A percentile compares a stretch with the other conserved stretches of the same genome.
Evolutionary conservation across 2,797 vertebrate species (phyloP).

Genomic region (Lepus oiostolus): DNA sequence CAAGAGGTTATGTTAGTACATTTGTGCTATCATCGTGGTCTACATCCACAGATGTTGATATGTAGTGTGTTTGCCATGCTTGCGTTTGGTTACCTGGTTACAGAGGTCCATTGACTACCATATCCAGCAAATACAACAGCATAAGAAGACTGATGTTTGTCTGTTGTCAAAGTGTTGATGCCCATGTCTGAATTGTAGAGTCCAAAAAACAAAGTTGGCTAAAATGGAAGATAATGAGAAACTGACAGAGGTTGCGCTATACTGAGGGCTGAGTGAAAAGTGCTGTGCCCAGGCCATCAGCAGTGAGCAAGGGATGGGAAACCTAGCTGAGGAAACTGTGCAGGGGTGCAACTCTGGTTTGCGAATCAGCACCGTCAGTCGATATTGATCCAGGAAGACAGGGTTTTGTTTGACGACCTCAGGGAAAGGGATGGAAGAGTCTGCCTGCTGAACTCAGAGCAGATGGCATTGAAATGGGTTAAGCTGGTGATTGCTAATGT

Average conservation of each 20-base stretch:
- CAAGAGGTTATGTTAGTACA: neutral
- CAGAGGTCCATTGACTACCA: neutral
- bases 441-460: rapidly evolving
- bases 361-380: neutral
- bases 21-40: neutral
- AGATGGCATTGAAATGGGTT: neutral
- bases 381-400: neutral
- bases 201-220: neutral
- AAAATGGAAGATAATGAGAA: neutral
- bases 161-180: neutral
- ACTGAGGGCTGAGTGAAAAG: neutral
- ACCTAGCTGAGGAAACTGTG: neutral
- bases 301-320: neutral
- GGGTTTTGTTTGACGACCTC: neutral
- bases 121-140: neutral
- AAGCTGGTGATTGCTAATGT: too few relatives aligned
- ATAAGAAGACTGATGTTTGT: neutral
- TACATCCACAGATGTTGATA: neutral
- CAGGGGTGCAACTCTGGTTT: too few relatives aligned
- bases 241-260: too few relatives aligned
- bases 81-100: too few relatives aligned
- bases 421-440: neutral
- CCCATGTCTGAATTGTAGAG: neutral
- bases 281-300: rapidly evolving
- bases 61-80: neutral